A percentile compares a stretch with the other conserved stretches of the same genome.
phyloP scores from a whole-genome alignment of 2,888 invertebrate species.

The Tribolium freemani region DNA sequence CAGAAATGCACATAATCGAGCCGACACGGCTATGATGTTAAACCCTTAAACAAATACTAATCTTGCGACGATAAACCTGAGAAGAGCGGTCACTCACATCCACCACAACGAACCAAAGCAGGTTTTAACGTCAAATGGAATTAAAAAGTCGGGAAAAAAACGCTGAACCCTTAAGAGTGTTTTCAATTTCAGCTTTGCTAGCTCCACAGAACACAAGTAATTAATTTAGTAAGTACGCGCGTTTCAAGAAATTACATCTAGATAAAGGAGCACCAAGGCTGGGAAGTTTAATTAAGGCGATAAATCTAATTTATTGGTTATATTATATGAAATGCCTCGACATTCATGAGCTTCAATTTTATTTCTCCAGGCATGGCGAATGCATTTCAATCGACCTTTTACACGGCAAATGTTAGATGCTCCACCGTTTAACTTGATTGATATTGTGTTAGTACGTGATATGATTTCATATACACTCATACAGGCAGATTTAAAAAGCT shows the following conservation, averaged over 20 bases:
- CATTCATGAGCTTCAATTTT: conserved; percentile 32
- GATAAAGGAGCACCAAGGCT: neutral
- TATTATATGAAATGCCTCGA: conserved; percentile 36
- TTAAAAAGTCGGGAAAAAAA: conserved; percentile 18
- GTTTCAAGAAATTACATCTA: neutral
- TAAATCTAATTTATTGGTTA: conserved; percentile 36
- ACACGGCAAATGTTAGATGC: conserved; percentile 38
- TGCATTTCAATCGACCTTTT: conserved; percentile 41
- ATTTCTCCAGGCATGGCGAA: conserved; percentile 35
- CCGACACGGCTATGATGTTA: conserved; percentile 45
- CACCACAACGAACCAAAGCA: conserved; percentile 21
- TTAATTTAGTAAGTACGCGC: neutral
- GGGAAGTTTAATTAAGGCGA: conserved; percentile 24
- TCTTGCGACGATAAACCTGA: conserved; percentile 37
- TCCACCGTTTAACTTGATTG: conserved; percentile 52
- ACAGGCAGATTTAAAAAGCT: conserved; percentile 52
- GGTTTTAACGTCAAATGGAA: conserved; percentile 33
- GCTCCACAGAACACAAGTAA: neutral
- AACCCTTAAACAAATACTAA: conserved; percentile 49
- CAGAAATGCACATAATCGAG: conserved; percentile 45
- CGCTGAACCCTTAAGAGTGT: neutral
- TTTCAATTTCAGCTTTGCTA: conserved; percentile 4
- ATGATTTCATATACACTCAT: conserved; percentile 53
- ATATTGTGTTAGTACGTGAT: conserved; percentile 54
- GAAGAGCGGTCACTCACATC: conserved; percentile 38